Base-by-base conservation (phyloP, 2,888 invertebrate genomes). In the Cheilosia variabilis region DNA sequence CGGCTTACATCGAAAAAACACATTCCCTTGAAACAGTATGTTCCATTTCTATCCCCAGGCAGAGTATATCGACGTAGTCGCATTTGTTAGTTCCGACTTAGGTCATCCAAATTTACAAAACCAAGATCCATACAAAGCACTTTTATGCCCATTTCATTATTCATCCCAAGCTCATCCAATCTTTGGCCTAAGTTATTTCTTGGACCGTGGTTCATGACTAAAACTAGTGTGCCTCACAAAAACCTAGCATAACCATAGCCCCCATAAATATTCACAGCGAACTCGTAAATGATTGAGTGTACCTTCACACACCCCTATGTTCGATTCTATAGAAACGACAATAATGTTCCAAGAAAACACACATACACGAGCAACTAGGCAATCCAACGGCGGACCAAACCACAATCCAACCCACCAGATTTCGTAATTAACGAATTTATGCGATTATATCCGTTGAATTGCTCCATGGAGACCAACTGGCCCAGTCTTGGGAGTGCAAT, bases 371-470 rank as follows among this genome's bases (percentile, higher is more conserved):
- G 43, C 52, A 13, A 37, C 13, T 4, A 4, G 37, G 37, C 34
- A 27, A 47, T 43, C 57, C 45, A 31, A 15, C 7, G 19, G 27
- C 27, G 50, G 52, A 37, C 24, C 24, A 37, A 53, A 15, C 53
- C 15, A 0, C 43, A 22, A n/a, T 10, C 1, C 57, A 41, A 50
- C 17, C 71, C 53, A 31, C 50, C 45, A 52, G 71, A 66, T 66
- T 72, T 60, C 57, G 83, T 73, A 83, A 83, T 83, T 79, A 83
- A 78, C 63, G 72, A 83, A 83, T 79, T 73, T 68, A 83, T 73
- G 50, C 63, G 72, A 79, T 73, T 79, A 47, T 73, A 73, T 63
- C 68, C 57, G 41, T 45, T 73, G 37, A 34, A 78, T 72, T 71
- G 72, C 60, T 60, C 78, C 62, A 55, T 15, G 45, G 83, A 72